phyloP scores from a whole-genome alignment of 2,888 invertebrate genomes.

The Rhynchonema sp. region DNA sequence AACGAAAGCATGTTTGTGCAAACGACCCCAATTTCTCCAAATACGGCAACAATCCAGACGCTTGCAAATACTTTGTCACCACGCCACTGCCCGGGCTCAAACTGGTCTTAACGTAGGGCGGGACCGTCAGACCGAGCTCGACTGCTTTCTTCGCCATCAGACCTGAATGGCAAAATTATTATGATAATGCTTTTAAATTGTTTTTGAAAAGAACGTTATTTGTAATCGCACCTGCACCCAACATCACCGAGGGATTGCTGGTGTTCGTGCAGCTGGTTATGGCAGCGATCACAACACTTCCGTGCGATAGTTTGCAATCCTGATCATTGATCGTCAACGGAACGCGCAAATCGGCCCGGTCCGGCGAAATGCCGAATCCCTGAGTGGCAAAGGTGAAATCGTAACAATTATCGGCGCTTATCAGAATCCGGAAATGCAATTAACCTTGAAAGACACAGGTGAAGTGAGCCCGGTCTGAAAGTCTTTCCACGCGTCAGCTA shows the following conservation, averaged over 20 bases:
- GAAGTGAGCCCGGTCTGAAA: constrained; percentile 61
- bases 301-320: constrained; percentile 11
- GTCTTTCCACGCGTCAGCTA: constrained; percentile 69
- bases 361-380: constrained; percentile 20
- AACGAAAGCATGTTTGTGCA: background rate
- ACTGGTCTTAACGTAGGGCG: constrained; percentile 87
- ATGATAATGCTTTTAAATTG: no score
- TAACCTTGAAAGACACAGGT: constrained; percentile 45
- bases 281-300: constrained; percentile 86
- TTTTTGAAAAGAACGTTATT: background rate
- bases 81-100: constrained; percentile 87
- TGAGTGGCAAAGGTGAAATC: background rate
- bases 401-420: background rate
- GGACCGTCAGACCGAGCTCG: constrained; percentile 62
- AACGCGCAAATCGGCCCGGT: constrained; percentile 14
- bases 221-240: constrained; percentile 55
- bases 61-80: constrained; percentile 67
- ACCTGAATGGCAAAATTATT: constrained; percentile 38
- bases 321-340: constrained; percentile 8
- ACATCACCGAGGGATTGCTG: constrained; percentile 91
- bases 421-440: constrained; percentile 38
- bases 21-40: constrained; percentile 53
- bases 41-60: constrained; percentile 74
- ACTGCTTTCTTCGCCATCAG: constrained; percentile 81
- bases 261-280: constrained; percentile 97